Percentiles rank a stretch among this genome's conserved stretches.
Evolutionary conservation across 2,888 invertebrate genomes (phyloP).

Genomic region (Drosophila melanosoma): DNA sequence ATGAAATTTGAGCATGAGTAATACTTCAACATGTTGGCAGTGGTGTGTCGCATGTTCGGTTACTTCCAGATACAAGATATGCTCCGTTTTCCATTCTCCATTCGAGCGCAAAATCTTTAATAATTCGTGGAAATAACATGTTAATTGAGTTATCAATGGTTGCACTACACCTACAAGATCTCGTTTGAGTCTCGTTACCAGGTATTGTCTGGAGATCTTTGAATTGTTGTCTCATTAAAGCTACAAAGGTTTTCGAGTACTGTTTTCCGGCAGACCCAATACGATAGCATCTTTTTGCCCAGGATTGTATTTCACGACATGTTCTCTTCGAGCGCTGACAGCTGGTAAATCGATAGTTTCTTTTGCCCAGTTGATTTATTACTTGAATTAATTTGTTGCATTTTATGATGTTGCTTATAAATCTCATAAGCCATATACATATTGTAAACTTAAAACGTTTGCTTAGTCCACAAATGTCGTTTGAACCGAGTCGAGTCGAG

Average conservation of each 20-base stretch:
- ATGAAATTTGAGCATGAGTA: slow-evolving; percentile 75
- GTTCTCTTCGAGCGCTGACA: slow-evolving; percentile 43
- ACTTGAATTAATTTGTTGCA: slow-evolving; percentile 15
- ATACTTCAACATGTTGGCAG: slow-evolving; percentile 57
- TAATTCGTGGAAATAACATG: slow-evolving; percentile 75
- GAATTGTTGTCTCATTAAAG: slow-evolving; percentile 45
- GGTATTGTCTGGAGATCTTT: slow-evolving; percentile 38
- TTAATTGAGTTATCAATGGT: slow-evolving; percentile 75
- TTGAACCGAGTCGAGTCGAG: slow-evolving; percentile 38
- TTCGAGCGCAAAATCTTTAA: slow-evolving; percentile 68
- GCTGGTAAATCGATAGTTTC: slow-evolving; percentile 40
- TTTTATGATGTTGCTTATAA: slow-evolving; percentile 9
- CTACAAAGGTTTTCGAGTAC: slow-evolving; percentile 53
- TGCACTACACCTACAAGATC: slow-evolving; percentile 52
- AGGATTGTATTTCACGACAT: slow-evolving; percentile 55
- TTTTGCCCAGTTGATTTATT: slow-evolving; percentile 44
- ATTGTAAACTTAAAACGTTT: slow-evolving; percentile 17
- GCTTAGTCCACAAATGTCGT: slow-evolving; percentile 29
- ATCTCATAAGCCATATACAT: not conserved
- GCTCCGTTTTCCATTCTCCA: slow-evolving; percentile 24
- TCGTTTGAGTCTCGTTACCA: slow-evolving; percentile 29
- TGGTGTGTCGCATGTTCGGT: slow-evolving; percentile 14
- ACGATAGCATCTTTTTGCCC: slow-evolving; percentile 15
- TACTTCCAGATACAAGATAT: slow-evolving; percentile 49
- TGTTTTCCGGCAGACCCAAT: slow-evolving; percentile 54